Conservation (phyloP, 2,797 vertebrate species). For the Coranthus polyacanthus region DNA sequence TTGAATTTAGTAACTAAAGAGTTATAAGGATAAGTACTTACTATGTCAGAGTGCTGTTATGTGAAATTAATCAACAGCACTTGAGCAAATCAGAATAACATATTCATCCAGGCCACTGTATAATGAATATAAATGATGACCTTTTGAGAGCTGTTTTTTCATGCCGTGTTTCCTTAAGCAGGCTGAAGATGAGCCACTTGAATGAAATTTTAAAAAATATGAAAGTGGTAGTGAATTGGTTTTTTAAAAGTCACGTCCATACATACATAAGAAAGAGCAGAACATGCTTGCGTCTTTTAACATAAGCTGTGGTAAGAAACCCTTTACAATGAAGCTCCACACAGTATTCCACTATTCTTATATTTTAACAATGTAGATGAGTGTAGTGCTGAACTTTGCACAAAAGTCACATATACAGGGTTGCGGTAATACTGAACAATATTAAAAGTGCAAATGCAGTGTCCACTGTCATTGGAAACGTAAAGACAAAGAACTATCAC, state of each 20-base stretch:
- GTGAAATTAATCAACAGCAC: slow-evolving; percentile 72
- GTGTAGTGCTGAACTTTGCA: not conserved
- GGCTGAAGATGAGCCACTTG: slow-evolving; percentile 38
- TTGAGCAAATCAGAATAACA: slow-evolving; percentile 64
- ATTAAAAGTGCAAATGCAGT: too few species aligned
- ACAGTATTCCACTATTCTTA: not conserved
- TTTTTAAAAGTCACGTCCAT: slow-evolving; percentile 9
- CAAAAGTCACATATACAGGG: not conserved
- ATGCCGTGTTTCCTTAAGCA: slow-evolving; percentile 45
- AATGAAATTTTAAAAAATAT: slow-evolving; percentile 23
- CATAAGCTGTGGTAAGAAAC: not conserved
- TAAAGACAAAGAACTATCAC: not conserved
- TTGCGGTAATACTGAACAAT: not conserved
- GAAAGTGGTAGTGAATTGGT: slow-evolving; percentile 8
- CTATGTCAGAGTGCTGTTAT: slow-evolving; percentile 48
- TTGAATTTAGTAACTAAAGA: slow-evolving; percentile 21
- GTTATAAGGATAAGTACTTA: slow-evolving; percentile 20
- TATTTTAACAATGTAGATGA: not conserved
- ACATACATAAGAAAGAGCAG: not conserved
- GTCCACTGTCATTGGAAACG: too few species aligned
- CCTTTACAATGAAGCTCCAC: not conserved
- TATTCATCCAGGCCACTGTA: slow-evolving; percentile 61
- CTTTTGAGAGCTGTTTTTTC: slow-evolving; percentile 58
- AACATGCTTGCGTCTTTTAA: not conserved
- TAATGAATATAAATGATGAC: slow-evolving; percentile 75